Evolutionary conservation across 2,888 invertebrate genomes (phyloP).

Genomic region (Prenolepis imparis): DNA sequence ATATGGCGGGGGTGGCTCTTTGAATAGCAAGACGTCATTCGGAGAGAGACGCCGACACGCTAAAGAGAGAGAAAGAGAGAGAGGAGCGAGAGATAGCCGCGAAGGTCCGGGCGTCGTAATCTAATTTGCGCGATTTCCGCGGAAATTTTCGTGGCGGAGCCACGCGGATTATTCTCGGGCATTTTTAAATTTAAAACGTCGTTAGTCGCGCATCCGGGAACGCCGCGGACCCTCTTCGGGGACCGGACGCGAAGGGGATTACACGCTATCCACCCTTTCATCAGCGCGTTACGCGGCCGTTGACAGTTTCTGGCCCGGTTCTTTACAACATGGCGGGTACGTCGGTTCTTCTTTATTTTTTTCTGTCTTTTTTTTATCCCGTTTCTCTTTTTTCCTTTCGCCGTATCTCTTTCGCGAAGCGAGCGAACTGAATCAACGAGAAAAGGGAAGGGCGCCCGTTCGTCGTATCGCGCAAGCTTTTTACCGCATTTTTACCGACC

Average conservation of each 20-base stretch:
- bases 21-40: conserved; percentile 54
- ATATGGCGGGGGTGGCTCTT: conserved; percentile 37
- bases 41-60: conserved; percentile 9
- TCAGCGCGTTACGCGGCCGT: conserved; percentile 66
- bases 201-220: conserved; percentile 61
- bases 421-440: conserved; percentile 55
- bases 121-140: conserved; percentile 47
- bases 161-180: conserved; percentile 58
- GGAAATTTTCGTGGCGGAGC: conserved; percentile 47
- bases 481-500: conserved; percentile 44
- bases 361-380: not conserved
- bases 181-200: conserved; percentile 67
- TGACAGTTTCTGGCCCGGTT: conserved; percentile 63
- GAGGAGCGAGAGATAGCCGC: not conserved
- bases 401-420: conserved; percentile 56
- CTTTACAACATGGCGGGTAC: conserved; percentile 55
- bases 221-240: conserved; percentile 52
- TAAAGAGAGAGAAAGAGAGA: conserved; percentile 6
- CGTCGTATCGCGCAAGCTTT: conserved; percentile 40
- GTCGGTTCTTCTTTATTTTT: conserved; percentile 27
- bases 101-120: conserved; percentile 55
- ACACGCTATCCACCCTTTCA: conserved; percentile 70
- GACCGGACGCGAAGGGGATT: conserved; percentile 68
- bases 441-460: conserved; percentile 31
- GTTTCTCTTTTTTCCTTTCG: not conserved